A percentile compares a stretch with the other conserved stretches of the same genome.
Evolutionary conservation across 2,888 invertebrate species (phyloP).

Genomic region (Drosophila cognata): DNA sequence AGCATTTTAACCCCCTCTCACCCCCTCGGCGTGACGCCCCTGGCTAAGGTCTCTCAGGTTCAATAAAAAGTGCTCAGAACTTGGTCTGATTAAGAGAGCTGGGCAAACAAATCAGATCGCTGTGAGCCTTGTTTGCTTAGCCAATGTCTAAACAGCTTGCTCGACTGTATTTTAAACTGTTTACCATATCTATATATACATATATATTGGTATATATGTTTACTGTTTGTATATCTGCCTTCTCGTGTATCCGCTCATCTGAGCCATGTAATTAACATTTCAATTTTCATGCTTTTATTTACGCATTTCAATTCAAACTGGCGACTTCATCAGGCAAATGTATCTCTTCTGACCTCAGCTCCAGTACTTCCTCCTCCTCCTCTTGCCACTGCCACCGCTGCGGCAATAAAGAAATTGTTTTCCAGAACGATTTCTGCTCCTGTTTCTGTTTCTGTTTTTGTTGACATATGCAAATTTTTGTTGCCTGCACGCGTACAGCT

Average conservation of each 20-base stretch:
- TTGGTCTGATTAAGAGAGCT: constrained; percentile 75
- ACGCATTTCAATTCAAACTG: constrained; percentile 20
- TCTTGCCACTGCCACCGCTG: constrained; percentile 4
- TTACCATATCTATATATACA: constrained; percentile 35
- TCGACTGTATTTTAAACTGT: constrained; percentile 78
- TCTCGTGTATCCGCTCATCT: constrained; percentile 17
- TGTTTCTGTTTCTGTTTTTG: constrained; percentile 41
- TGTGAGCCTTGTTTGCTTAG: constrained; percentile 65
- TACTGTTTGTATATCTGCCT: background rate
- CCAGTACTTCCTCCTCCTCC: background rate
- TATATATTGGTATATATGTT: background rate
- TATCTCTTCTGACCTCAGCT: constrained; percentile 66
- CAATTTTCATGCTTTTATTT: constrained; percentile 61
- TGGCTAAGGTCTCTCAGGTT: constrained; percentile 40
- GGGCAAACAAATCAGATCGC: constrained; percentile 70
- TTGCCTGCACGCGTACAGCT: constrained; percentile 52
- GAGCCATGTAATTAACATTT: constrained; percentile 75
- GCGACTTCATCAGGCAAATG: constrained; percentile 60
- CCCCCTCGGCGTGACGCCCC: constrained; percentile 5
- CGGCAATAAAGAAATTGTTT: constrained; percentile 71
- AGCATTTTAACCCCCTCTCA: constrained; percentile 46
- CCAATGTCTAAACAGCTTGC: constrained; percentile 73
- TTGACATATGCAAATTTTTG: constrained; percentile 77
- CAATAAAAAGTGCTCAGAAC: constrained; percentile 61
- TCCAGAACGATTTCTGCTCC: constrained; percentile 58